These are phyloP conservation scores for Pantelozetes paolii DNA, from an alignment of 2,888 invertebrate genomes.

Conservation along the genomic window DNA sequence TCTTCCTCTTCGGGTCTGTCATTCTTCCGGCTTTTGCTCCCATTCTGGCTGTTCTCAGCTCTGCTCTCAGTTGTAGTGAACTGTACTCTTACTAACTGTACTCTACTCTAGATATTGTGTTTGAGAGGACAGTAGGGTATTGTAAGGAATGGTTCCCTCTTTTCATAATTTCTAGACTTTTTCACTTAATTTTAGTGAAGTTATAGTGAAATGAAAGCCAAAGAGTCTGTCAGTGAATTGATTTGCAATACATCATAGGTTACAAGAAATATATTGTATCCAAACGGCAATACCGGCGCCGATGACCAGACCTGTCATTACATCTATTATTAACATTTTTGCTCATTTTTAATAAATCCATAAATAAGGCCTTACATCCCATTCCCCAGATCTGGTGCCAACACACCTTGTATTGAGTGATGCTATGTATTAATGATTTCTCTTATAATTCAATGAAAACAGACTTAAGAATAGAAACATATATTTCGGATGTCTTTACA, in stretches of 20 bases:
- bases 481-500: not conserved
- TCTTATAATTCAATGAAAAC: not conserved
- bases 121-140: constrained; percentile 20
- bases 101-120: constrained; percentile 12
- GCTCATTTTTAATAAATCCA: constrained; percentile 13
- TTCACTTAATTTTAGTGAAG: constrained; percentile 20
- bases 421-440: not conserved
- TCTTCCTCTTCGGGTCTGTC: constrained; percentile 27
- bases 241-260: constrained; percentile 16
- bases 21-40: constrained; percentile 27
- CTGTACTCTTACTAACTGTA: constrained; percentile 11
- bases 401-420: not conserved
- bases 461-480: not conserved
- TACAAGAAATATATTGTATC: not conserved
- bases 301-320: constrained; percentile 29
- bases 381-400: not conserved
- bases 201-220: not conserved
- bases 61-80: not conserved
- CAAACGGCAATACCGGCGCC: not conserved
- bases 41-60: constrained; percentile 10
- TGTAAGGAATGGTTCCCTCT: constrained; percentile 5
- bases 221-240: constrained; percentile 23
- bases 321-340: not conserved
- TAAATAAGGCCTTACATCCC: not conserved
- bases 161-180: constrained; percentile 10